Percentiles rank a stretch among this genome's conserved stretches.
Conservation (phyloP, 2,888 invertebrate species). For the Luperina testacea region DNA sequence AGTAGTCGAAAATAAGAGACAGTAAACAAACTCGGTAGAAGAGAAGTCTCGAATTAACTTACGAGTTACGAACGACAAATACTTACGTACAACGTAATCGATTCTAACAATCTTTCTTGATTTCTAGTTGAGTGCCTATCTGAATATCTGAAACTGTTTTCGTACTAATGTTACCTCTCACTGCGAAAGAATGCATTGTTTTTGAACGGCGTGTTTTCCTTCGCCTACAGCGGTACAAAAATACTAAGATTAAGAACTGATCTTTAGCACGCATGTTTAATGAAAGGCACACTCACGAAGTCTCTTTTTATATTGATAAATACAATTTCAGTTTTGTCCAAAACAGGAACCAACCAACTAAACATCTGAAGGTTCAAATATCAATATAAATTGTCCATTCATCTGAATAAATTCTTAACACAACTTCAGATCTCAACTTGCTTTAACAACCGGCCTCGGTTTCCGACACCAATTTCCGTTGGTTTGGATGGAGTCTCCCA, state of each 20-base stretch:
- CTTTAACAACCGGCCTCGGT: slow-evolving; percentile 7
- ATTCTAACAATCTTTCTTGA: slow-evolving; percentile 61
- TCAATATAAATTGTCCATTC: slow-evolving; percentile 21
- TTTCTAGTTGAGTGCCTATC: slow-evolving; percentile 60
- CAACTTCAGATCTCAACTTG: slow-evolving; percentile 22
- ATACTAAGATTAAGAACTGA: slow-evolving; percentile 12
- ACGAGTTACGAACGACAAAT: slow-evolving; percentile 31
- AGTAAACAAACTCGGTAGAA: slow-evolving; percentile 11
- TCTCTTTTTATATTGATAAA: too few relatives aligned
- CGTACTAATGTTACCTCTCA: slow-evolving; percentile 15
- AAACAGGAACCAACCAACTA: slow-evolving; percentile 16
- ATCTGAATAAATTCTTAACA: slow-evolving; percentile 33
- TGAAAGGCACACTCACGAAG: not conserved
- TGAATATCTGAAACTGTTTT: slow-evolving; percentile 37
- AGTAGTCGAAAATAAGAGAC: slow-evolving; percentile 19
- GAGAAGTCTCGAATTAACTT: slow-evolving; percentile 26
- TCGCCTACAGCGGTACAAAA: not conserved
- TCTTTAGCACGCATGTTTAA: not conserved
- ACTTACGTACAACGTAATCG: slow-evolving; percentile 59
- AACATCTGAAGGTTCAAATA: not conserved
- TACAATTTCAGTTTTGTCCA: not conserved
- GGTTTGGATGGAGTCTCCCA: slow-evolving; percentile 29
- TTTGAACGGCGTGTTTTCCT: slow-evolving; percentile 12
- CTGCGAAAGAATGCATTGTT: slow-evolving; percentile 26
- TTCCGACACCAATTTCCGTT: slow-evolving; percentile 49